A percentile compares a stretch with the other conserved stretches of the same genome.
phyloP scores from a whole-genome alignment of 2,113 vertebrate genomes.

The Condylura cristata region DNA sequence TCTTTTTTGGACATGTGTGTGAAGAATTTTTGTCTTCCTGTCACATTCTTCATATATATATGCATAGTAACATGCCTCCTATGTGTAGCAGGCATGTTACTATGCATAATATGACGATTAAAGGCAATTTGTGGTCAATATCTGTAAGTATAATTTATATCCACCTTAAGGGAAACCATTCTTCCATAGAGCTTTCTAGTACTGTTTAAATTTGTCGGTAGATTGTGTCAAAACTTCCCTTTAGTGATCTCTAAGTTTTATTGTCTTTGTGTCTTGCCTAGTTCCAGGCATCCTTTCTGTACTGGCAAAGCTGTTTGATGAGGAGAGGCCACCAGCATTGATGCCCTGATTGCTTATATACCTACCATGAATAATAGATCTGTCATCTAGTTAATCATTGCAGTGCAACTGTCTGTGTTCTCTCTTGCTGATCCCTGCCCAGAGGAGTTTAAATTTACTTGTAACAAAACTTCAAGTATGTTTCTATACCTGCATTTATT shows the following conservation, averaged over 20 bases:
- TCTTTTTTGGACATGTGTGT: too few species aligned
- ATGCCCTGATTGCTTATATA: conserved; percentile 67
- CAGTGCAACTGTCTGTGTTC: conserved; percentile 64
- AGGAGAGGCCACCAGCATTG: conserved; percentile 51
- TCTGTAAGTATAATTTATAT: conserved; percentile 59
- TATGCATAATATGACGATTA: conserved; percentile 68
- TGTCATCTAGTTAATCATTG: conserved; percentile 82
- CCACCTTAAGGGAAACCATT: conserved; percentile 51
- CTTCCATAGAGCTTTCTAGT: background rate
- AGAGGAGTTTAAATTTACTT: conserved; percentile 50
- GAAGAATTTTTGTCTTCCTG: too few species aligned
- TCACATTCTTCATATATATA: too few species aligned
- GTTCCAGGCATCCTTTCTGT: conserved; percentile 61
- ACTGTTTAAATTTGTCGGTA: background rate
- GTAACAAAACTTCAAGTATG: conserved; percentile 67
- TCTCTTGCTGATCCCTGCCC: conserved; percentile 73
- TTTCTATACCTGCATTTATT: conserved; percentile 49
- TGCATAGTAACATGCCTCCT: too few species aligned
- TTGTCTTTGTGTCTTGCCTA: conserved; percentile 52
- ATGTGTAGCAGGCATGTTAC: conserved; percentile 50
- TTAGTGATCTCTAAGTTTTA: conserved; percentile 48
- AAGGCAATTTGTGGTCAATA: conserved; percentile 54
- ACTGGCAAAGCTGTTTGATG: conserved; percentile 67
- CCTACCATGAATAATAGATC: conserved; percentile 77
- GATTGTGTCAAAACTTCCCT: conserved; percentile 47